Evolutionary conservation across 2,797 vertebrate species (phyloP).

Genomic region (Galagoides demidoff): DNA sequence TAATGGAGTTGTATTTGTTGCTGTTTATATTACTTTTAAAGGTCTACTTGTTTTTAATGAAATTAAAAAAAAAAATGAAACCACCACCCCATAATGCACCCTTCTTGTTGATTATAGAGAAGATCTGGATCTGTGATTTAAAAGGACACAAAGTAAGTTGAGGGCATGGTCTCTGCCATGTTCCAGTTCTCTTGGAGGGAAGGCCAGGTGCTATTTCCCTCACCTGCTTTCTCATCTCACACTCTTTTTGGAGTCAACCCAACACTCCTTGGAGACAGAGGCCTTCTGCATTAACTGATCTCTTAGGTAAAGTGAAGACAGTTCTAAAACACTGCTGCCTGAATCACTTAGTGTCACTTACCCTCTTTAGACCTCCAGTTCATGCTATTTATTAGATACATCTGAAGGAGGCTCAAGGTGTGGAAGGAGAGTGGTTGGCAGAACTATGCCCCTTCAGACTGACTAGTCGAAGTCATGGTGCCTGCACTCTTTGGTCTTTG

Average conservation of each 20-base stretch:
- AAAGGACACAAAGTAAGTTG: background rate
- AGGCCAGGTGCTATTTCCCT: background rate
- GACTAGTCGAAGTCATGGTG: background rate
- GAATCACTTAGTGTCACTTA: background rate
- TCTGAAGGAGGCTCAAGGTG: background rate
- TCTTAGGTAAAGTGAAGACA: background rate
- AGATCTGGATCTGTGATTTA: slow-evolving; percentile 25
- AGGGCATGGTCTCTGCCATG: background rate
- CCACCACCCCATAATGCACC: background rate
- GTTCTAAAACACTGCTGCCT: background rate
- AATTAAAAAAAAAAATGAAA: background rate
- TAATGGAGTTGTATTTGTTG: slow-evolving; percentile 15
- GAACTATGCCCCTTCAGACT: background rate
- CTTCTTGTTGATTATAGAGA: slow-evolving; percentile 4
- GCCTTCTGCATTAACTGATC: background rate
- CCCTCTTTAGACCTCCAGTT: background rate
- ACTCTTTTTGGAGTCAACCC: background rate
- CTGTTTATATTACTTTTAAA: slow-evolving; percentile 43
- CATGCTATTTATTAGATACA: background rate
- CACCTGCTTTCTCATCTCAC: background rate
- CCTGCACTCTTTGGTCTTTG: background rate
- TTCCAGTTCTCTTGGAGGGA: background rate
- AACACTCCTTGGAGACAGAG: background rate
- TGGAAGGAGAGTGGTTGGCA: background rate
- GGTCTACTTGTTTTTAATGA: background rate